Evolutionary conservation across 2,113 vertebrate genomes (phyloP).

Genomic region (Hemicordylus capensis): DNA sequence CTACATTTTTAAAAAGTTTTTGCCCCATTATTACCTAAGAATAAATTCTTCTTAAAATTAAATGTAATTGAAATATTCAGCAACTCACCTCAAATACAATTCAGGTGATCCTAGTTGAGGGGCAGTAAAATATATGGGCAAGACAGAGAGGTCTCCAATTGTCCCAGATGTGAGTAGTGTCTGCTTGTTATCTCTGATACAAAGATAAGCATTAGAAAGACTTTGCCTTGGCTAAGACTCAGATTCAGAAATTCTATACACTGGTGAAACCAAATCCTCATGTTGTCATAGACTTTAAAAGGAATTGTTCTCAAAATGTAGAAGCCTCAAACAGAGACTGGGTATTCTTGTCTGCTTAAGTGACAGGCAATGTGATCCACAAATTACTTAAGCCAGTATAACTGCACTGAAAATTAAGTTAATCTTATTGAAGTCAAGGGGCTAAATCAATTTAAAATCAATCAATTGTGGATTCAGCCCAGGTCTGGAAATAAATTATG

Average conservation of each 20-base stretch:
- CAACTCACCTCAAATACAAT: slow-evolving; percentile 50
- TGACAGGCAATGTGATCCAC: neutral
- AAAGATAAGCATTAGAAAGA: slow-evolving; percentile 56
- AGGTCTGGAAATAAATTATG: neutral
- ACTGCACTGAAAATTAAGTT: neutral
- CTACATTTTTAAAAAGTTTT: neutral
- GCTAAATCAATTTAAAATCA: neutral
- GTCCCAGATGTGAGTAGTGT: neutral
- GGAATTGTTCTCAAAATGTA: fast-evolving
- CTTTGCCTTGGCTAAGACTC: slow-evolving; percentile 64
- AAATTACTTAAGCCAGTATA: neutral
- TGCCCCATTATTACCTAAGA: fast-evolving
- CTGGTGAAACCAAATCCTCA: slow-evolving; percentile 73
- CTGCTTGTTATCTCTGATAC: slow-evolving; percentile 8
- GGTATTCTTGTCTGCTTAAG: fast-evolving
- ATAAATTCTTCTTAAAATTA: neutral
- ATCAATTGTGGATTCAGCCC: neutral
- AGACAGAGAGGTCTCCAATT: neutral
- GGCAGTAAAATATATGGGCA: neutral
- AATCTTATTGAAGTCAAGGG: neutral
- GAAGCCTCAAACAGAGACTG: neutral
- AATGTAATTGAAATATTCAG: neutral
- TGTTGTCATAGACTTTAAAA: slow-evolving; percentile 54
- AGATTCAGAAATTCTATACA: slow-evolving; percentile 79
- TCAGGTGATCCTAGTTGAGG: neutral